Percentiles rank a stretch among this genome's conserved stretches.
Conservation (phyloP, 2,797 vertebrate genomes). For the Knipowitschia caucasica region DNA sequence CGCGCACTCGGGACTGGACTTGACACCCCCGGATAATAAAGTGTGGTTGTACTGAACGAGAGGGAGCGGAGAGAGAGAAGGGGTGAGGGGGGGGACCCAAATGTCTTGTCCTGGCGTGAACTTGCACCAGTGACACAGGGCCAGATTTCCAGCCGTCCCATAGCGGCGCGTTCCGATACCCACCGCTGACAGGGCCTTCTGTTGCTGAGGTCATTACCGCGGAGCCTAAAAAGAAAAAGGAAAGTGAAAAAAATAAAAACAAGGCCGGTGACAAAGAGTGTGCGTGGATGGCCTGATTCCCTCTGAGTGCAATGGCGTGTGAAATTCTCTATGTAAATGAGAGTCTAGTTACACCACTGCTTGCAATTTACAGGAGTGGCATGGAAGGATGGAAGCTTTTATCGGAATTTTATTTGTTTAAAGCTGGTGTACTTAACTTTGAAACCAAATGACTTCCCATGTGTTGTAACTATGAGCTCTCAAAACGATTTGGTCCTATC, state of each 20-base stretch:
- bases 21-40: slow-evolving; percentile 72
- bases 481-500: no score
- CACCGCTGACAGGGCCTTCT: slow-evolving; percentile 60
- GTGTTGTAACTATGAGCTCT: no score
- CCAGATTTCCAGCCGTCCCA: slow-evolving; percentile 61
- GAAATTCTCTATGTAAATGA: slow-evolving; percentile 45
- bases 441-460: no score
- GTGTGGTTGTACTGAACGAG: slow-evolving; percentile 69
- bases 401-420: no score
- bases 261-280: slow-evolving; percentile 48
- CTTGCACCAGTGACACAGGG: slow-evolving; percentile 56
- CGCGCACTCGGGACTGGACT: slow-evolving; percentile 57
- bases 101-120: slow-evolving; percentile 75
- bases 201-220: slow-evolving; percentile 59
- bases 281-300: slow-evolving; percentile 49
- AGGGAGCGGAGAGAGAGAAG: slow-evolving; percentile 53
- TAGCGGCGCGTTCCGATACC: slow-evolving; percentile 56
- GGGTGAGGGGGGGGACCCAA: slow-evolving; percentile 54
- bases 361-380: slow-evolving; percentile 18
- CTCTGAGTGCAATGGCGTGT: slow-evolving; percentile 29
- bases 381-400: no score
- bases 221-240: slow-evolving; percentile 50
- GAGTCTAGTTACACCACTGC: slow-evolving; percentile 35
- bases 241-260: slow-evolving; percentile 65
- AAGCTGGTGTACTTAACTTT: no score